phyloP scores from a whole-genome alignment of 2,113 vertebrate species.

The Cervus canadensis region DNA sequence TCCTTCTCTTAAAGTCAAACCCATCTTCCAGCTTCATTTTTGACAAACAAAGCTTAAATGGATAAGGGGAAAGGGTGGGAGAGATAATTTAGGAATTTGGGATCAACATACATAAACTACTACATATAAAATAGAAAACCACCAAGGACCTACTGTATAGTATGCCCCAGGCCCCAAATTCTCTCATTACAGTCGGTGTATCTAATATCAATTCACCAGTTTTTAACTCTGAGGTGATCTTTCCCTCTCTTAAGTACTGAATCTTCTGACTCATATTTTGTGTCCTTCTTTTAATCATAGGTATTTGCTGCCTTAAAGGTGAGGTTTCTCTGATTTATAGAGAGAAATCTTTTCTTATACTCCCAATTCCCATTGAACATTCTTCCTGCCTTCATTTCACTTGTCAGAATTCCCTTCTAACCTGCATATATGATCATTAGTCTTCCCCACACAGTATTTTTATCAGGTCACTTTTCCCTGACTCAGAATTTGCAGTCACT shows the following conservation, averaged over 20 bases:
- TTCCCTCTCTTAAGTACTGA: background rate
- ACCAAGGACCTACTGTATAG: background rate
- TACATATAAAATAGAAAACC: background rate
- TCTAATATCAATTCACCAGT: background rate
- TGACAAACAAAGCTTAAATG: background rate
- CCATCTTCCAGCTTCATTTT: background rate
- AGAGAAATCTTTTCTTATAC: background rate
- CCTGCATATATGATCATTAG: background rate
- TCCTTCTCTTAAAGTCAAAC: background rate
- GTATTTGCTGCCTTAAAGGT: background rate
- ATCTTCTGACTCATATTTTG: background rate
- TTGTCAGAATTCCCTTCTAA: background rate
- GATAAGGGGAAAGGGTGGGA: background rate
- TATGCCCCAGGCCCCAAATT: background rate
- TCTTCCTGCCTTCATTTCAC: background rate
- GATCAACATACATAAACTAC: background rate
- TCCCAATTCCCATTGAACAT: background rate
- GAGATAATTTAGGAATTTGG: background rate
- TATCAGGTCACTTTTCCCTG: background rate
- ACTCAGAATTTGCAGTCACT: background rate
- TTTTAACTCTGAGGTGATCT: background rate
- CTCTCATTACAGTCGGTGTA: background rate
- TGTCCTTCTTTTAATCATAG: background rate
- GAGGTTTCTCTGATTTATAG: background rate
- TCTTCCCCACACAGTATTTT: background rate